Percentiles rank a stretch among this genome's conserved stretches.
Conservation (phyloP, 30 jellyfish, hydroid and myxozoan genomes). For the Aurelia sp. region DNA sequence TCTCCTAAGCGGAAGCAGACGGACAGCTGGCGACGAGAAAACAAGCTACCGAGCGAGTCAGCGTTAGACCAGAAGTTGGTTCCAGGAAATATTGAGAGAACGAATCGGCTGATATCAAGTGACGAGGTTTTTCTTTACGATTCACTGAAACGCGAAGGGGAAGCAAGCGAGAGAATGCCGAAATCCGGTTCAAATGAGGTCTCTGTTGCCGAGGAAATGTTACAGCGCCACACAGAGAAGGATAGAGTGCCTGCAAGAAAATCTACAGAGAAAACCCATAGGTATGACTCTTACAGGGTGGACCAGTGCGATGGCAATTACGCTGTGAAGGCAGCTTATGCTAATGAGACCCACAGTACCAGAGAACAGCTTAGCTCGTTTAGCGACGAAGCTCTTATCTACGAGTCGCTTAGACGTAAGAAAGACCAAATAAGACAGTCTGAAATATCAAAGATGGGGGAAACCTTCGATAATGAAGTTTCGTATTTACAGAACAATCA, state of each 20-base stretch:
- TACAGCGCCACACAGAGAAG: not conserved
- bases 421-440: slow-evolving; percentile 7
- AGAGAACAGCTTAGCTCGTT: slow-evolving; percentile 10
- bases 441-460: no score
- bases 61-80: no score
- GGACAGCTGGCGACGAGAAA: no score
- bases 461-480: no score
- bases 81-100: not conserved
- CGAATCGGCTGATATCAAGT: not conserved
- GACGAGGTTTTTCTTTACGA: slow-evolving; percentile 15
- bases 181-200: not conserved
- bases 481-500: no score
- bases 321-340: no score
- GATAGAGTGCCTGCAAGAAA: no score
- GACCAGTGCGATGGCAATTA: no score
- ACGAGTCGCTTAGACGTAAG: slow-evolving; percentile 36
- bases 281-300: no score
- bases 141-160: not conserved
- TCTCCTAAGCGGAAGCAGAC: slow-evolving; percentile 10
- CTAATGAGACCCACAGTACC: not conserved
- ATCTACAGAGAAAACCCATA: no score
- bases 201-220: slow-evolving; percentile 11
- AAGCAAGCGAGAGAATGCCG: not conserved
- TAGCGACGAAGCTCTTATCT: slow-evolving; percentile 16
- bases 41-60: no score